Evolutionary conservation across 1,140 invertebrate genomes (phyloP).

Genomic region (Bilobella aurantiaca): DNA sequence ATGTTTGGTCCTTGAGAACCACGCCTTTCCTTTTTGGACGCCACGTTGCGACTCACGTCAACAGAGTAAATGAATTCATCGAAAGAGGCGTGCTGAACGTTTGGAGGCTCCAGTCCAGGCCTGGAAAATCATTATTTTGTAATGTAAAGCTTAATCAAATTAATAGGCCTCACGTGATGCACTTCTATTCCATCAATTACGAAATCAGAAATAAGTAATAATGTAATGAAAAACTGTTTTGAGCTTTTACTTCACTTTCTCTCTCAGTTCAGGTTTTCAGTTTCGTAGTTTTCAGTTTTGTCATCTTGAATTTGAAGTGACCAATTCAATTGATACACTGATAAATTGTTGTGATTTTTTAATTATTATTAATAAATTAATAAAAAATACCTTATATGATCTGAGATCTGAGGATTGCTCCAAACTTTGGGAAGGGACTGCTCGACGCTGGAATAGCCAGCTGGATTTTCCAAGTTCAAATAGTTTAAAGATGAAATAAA

Average conservation of each 20-base stretch:
- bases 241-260: too few species aligned
- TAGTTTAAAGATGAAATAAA: constrained; percentile 32
- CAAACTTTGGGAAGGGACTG: constrained; percentile 58
- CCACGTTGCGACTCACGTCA: constrained; percentile 71
- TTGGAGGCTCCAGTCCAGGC: constrained; percentile 43
- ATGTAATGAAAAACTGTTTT: too few species aligned
- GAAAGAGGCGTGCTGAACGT: constrained; percentile 71
- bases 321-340: neutral
- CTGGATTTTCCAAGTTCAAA: constrained; percentile 52
- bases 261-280: too few species aligned
- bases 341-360: too few species aligned
- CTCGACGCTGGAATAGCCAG: constrained; percentile 49
- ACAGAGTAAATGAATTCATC: constrained; percentile 69
- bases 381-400: constrained; percentile 41
- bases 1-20: constrained; percentile 22
- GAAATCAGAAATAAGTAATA: too few species aligned
- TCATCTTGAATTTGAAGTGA: neutral
- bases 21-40: constrained; percentile 39
- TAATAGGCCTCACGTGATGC: too few species aligned
- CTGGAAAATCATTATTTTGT: constrained; percentile 37
- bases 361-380: too few species aligned
- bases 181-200: too few species aligned
- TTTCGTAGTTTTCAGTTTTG: too few species aligned
- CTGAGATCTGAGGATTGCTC: constrained; percentile 54
- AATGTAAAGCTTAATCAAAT: too few species aligned